A percentile compares a stretch with the other conserved stretches of the same genome.
These are phyloP conservation scores for Congeria kusceri DNA, from an alignment of 2,888 invertebrate species.

Conservation along the genomic window DNA sequence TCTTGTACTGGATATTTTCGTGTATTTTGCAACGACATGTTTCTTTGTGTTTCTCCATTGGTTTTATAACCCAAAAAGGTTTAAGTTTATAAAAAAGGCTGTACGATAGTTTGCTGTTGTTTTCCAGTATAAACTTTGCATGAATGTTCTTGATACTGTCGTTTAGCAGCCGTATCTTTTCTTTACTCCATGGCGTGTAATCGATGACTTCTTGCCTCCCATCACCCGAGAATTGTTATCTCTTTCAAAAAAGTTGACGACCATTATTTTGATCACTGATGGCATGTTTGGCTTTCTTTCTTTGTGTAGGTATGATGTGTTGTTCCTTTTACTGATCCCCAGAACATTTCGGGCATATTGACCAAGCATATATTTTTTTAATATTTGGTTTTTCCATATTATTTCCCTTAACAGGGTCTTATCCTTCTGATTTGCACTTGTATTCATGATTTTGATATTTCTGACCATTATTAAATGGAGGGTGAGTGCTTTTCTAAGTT, in stretches of 20 bases:
- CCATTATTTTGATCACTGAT: slow-evolving; percentile 3
- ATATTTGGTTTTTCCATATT: neutral
- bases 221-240: neutral
- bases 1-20: no score
- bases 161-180: neutral
- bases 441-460: neutral
- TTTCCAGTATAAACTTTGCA: neutral
- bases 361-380: neutral
- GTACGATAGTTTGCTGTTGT: neutral
- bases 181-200: slow-evolving; percentile 7
- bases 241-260: slow-evolving; percentile 1
- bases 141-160: slow-evolving; percentile 9
- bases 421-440: neutral
- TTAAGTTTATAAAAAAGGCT: neutral
- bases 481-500: neutral
- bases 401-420: neutral
- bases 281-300: no score
- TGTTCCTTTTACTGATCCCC: neutral
- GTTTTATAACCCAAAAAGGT: slow-evolving; percentile 5
- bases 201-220: slow-evolving; percentile 2
- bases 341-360: neutral
- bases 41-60: no score
- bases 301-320: no score
- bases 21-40: no score
- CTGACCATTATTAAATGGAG: neutral